phyloP scores from a whole-genome alignment of 1,140 invertebrate genomes.

The Anadara kagoshimensis region DNA sequence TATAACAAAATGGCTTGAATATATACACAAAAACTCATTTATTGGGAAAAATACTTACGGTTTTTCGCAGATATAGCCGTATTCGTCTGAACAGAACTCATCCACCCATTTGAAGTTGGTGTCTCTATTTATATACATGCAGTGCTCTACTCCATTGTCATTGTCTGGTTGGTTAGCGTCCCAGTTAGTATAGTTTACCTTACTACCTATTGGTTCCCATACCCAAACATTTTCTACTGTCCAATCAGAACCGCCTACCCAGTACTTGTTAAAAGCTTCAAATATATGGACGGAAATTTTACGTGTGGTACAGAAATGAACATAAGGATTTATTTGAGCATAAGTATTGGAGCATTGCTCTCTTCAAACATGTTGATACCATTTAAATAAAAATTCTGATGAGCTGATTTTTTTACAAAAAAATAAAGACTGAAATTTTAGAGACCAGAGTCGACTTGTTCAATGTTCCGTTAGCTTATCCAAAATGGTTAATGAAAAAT shows the following conservation, averaged over 20 bases:
- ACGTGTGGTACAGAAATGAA: too few species aligned
- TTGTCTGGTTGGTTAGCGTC: conserved; percentile 1
- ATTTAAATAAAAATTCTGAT: too few species aligned
- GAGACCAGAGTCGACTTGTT: not conserved
- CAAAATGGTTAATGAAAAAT: too few species aligned
- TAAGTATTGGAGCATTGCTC: not conserved
- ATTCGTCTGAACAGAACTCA: not conserved
- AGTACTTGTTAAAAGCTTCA: not conserved
- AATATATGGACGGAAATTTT: too few species aligned
- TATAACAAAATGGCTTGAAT: too few species aligned
- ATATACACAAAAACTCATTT: too few species aligned
- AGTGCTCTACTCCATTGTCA: not conserved
- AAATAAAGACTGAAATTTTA: too few species aligned
- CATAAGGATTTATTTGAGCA: not conserved
- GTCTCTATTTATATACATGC: not conserved
- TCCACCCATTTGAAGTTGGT: conserved; percentile 4
- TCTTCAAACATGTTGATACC: not conserved
- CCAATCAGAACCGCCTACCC: conserved; percentile 20
- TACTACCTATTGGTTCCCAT: conserved; percentile 5
- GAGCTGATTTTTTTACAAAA: too few species aligned
- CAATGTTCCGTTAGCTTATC: not conserved
- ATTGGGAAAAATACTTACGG: not conserved
- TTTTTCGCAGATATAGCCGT: conserved; percentile 10
- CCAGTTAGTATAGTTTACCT: conserved; percentile 12
- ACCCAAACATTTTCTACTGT: not conserved